Conservation (phyloP, 1,140 invertebrate species). For the Drosophila kikkawai region DNA sequence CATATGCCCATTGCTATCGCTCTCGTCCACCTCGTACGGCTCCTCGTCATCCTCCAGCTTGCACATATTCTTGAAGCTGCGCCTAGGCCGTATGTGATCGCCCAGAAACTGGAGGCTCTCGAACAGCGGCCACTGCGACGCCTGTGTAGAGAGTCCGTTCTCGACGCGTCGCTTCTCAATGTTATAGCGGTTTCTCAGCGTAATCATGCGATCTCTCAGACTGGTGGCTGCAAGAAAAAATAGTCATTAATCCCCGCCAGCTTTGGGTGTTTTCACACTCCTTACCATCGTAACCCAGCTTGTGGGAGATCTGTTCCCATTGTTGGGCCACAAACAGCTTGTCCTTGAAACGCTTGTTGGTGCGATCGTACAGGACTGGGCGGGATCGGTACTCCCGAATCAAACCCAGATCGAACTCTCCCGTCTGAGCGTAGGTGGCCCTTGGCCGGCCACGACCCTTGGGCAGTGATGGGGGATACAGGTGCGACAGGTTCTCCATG, state of each 20-base stretch:
- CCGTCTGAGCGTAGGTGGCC: conserved; percentile 71
- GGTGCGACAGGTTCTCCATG: conserved; percentile 30
- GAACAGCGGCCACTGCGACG: conserved; percentile 81
- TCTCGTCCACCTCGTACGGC: conserved; percentile 58
- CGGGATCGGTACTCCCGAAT: conserved; percentile 78
- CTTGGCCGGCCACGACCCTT: conserved; percentile 76
- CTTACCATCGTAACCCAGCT: conserved; percentile 83
- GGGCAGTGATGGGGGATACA: conserved; percentile 38
- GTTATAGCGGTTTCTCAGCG: conserved; percentile 83
- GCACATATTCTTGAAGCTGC: conserved; percentile 71
- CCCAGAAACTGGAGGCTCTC: conserved; percentile 78
- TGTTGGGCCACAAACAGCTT: conserved; percentile 65
- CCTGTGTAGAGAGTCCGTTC: conserved; percentile 35
- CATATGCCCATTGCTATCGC: conserved; percentile 57
- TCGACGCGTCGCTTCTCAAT: conserved; percentile 83
- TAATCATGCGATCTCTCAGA: conserved; percentile 81
- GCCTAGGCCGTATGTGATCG: conserved; percentile 77
- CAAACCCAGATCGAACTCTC: conserved; percentile 81
- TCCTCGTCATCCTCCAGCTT: conserved; percentile 58
- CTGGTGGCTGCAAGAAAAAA: conserved; percentile 57
- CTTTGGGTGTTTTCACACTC: background rate
- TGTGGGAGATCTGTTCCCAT: conserved; percentile 81
- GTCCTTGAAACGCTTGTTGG: conserved; percentile 75
- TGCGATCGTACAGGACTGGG: conserved; percentile 79
- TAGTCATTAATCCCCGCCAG: background rate